Evolutionary conservation across 2,113 vertebrate species (phyloP).

Genomic region (Psephotus haematonotus): DNA sequence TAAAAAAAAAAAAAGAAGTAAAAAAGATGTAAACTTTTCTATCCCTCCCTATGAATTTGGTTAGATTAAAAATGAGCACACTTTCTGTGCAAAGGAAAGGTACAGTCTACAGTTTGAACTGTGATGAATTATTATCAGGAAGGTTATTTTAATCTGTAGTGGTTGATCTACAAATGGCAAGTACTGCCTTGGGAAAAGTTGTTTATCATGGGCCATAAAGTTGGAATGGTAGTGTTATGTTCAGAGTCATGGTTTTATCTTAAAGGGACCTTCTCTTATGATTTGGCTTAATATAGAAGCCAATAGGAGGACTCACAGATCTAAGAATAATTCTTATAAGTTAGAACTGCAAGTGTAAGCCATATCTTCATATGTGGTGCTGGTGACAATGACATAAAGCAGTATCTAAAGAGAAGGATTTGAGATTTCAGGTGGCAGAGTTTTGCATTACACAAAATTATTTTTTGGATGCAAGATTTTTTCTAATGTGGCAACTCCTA

Average conservation of each 20-base stretch:
- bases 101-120: neutral
- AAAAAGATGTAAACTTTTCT: neutral
- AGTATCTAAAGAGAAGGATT: neutral
- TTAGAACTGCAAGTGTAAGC: neutral
- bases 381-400: neutral
- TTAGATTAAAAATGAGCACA: conserved; percentile 29
- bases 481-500: neutral
- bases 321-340: neutral
- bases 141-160: conserved; percentile 45
- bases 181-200: conserved; percentile 28
- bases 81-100: conserved; percentile 8
- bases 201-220: neutral
- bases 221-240: neutral
- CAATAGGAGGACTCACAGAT: neutral
- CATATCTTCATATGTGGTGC: neutral
- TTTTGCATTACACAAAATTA: neutral
- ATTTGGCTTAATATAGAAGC: neutral
- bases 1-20: neutral
- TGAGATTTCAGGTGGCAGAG: neutral
- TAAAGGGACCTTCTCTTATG: neutral
- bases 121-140: conserved; percentile 19
- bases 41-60: conserved; percentile 13
- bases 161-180: conserved; percentile 37
- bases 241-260: neutral
- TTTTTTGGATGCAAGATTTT: neutral